Evolutionary conservation across 2,113 vertebrate species (phyloP), one percentile per base, ranked within the genome.

Genomic region (Amblyopsis rosae): DNA sequence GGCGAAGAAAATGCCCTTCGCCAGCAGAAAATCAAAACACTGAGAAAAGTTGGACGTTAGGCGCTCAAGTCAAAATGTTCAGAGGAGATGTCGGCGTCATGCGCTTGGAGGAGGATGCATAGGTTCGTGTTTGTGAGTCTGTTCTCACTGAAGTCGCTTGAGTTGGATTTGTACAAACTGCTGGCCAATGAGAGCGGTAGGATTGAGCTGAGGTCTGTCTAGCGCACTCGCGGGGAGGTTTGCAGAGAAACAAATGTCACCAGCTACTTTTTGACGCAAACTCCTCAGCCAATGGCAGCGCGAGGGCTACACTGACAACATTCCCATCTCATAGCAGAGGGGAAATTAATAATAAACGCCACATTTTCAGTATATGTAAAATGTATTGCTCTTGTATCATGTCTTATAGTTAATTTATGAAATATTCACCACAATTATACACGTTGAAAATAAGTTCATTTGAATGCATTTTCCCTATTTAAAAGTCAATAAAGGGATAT

Each of bases 221-320:
- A 81, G 80, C 83, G 78, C 93, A 93, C 94, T 94, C 94, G 93
- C 93, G 86, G 93, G 93, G 93, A 94, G 94, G 92, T 94, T 92
- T 94, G 93, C 93, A 91, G 94, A 92, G 93, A 94, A 96, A 96
- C 95, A 92, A 94, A 95, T 93, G 95, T 95, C 94, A 93, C 93
- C 93, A 94, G 96, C 94, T 95, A 96, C 95, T 96, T 97, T 98
- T 96, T 86, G 95, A 96, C 96, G 95, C 95, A 94, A 95, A 94
- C 93, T 95, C 94, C 91, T 94, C 95, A 97, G 93, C 96, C 96
- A 98, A 98, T 98, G 93, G 95, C 94, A 96, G 93, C 84, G 90
- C 92, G 92, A 92, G 93, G 82, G 90, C 93, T 9, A 3, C 93
- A 95, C 94, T 95, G 95, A 95, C 95, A 95, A 81, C 93, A 92